phyloP scores from a whole-genome alignment of 2,113 vertebrate genomes.

The Xenopus laevis region DNA sequence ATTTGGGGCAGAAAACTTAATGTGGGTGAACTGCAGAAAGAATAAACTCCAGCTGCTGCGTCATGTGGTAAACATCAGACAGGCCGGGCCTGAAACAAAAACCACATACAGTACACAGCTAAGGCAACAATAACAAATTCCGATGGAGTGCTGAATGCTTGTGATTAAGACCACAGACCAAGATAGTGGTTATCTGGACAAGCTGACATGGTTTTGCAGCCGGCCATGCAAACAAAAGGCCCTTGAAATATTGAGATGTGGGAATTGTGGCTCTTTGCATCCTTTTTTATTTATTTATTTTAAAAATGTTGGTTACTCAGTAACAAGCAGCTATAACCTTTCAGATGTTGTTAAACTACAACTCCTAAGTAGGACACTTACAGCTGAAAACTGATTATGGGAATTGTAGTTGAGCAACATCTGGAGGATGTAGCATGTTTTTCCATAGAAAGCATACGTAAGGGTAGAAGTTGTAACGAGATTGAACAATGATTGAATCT shows the following conservation, averaged over 20 bases:
- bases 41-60: slow-evolving; percentile 38
- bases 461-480: too few species aligned
- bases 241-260: background rate
- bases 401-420: too few species aligned
- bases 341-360: too few species aligned
- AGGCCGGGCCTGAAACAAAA: slow-evolving; percentile 21
- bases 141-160: slow-evolving; percentile 14
- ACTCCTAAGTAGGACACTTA: too few species aligned
- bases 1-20: background rate
- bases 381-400: too few species aligned
- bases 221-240: slow-evolving; percentile 2
- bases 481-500: too few species aligned
- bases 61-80: slow-evolving; percentile 40
- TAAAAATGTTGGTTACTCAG: too few species aligned
- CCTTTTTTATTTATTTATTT: too few species aligned
- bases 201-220: background rate
- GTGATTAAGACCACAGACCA: slow-evolving; percentile 21
- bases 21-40: background rate
- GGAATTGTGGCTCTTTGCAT: background rate
- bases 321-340: too few species aligned
- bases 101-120: slow-evolving; percentile 40
- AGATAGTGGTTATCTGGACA: slow-evolving; percentile 21
- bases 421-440: too few species aligned
- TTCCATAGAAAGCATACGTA: too few species aligned
- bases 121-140: slow-evolving; percentile 39